Percentiles rank a stretch among this genome's conserved stretches.
Evolutionary conservation across 2,888 invertebrate genomes (phyloP).

Genomic region (Diloba caeruleocephala): DNA sequence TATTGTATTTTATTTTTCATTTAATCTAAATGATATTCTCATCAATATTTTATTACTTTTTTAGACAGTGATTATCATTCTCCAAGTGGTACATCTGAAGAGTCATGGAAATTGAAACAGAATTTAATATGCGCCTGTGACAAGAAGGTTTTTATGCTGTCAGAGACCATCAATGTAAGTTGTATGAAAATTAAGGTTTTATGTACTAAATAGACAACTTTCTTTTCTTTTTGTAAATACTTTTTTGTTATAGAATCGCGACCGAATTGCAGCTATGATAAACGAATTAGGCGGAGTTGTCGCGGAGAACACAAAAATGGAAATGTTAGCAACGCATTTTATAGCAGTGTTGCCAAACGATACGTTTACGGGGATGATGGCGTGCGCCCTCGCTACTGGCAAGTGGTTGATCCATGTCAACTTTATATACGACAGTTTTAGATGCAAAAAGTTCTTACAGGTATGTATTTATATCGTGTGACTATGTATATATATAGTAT

Average conservation of each 20-base stretch:
- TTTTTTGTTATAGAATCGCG: constrained; percentile 71
- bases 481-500: no score
- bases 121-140: constrained; percentile 85
- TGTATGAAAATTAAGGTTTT: not conserved
- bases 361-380: constrained; percentile 85
- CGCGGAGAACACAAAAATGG: constrained; percentile 86
- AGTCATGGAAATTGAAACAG: constrained; percentile 85
- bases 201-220: not conserved
- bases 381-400: constrained; percentile 83
- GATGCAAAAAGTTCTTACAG: constrained; percentile 82
- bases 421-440: constrained; percentile 82
- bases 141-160: constrained; percentile 85
- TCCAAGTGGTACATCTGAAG: constrained; percentile 85
- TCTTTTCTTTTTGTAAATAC: constrained; percentile 6
- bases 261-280: constrained; percentile 80
- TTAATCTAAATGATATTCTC: no score
- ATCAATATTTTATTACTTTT: no score
- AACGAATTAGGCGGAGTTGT: constrained; percentile 83
- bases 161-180: constrained; percentile 81
- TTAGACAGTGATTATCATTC: constrained; percentile 85
- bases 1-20: not conserved
- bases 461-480: constrained; percentile 54
- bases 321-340: constrained; percentile 85
- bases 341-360: constrained; percentile 80
- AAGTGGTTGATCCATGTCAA: constrained; percentile 83